A percentile compares a stretch with the other conserved stretches of the same genome.
These are phyloP conservation scores for Sebastes diaconus DNA, from an alignment of 2,797 vertebrate genomes.

Conservation along the genomic window DNA sequence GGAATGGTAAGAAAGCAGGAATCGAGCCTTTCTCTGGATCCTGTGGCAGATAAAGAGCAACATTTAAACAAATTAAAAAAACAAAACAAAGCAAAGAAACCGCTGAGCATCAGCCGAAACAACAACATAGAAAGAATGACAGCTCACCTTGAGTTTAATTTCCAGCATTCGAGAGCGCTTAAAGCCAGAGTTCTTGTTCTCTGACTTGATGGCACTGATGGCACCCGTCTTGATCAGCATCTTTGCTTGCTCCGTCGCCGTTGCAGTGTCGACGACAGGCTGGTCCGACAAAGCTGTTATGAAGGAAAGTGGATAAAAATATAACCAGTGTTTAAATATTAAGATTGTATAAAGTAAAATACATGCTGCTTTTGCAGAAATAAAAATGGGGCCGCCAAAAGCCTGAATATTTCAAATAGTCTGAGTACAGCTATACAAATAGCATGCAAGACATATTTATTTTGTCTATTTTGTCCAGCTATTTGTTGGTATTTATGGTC, in stretches of 20 bases:
- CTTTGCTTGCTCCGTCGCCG: slow-evolving; percentile 94
- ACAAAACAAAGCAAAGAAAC: neutral
- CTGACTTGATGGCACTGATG: slow-evolving; percentile 95
- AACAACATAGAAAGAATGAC: rapidly evolving
- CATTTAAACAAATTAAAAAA: neutral
- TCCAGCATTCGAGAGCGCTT: slow-evolving; percentile 93
- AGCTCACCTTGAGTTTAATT: slow-evolving; percentile 90
- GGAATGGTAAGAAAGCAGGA: slow-evolving; percentile 94
- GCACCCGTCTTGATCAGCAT: slow-evolving; percentile 95
- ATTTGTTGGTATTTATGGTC: neutral
- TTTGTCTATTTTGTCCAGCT: neutral
- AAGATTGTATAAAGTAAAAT: neutral
- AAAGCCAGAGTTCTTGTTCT: slow-evolving; percentile 96
- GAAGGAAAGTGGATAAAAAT: neutral
- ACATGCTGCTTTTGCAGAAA: neutral
- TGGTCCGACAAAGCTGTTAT: slow-evolving; percentile 90
- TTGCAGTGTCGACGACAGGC: slow-evolving; percentile 92
- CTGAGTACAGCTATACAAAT: neutral
- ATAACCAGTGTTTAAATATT: neutral
- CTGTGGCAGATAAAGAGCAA: slow-evolving; percentile 66
- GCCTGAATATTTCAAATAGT: neutral
- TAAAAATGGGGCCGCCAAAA: neutral
- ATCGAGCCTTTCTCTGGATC: slow-evolving; percentile 92
- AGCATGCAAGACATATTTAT: neutral
- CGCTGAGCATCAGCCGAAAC: neutral